Evolutionary conservation across 1,140 invertebrate genomes (phyloP).

Genomic region (Drosophila insularis): DNA sequence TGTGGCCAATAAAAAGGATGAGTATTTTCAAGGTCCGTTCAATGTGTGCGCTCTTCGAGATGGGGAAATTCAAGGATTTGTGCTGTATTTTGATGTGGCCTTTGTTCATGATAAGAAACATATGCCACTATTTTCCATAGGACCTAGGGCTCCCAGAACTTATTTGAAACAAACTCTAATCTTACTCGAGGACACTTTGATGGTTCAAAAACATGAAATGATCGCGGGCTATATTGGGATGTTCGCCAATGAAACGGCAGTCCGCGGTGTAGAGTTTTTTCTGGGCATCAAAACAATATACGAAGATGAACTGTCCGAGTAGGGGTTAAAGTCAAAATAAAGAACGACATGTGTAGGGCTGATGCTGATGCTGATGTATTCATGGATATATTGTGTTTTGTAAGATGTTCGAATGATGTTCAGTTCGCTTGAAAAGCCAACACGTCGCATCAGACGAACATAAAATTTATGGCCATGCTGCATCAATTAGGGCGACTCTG

Average conservation of each 20-base stretch:
- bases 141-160: constrained; percentile 29
- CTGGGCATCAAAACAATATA: constrained; percentile 1
- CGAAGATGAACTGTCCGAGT: not conserved
- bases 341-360: not conserved
- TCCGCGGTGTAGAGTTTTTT: constrained; percentile 40
- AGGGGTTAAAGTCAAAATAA: constrained; percentile 46
- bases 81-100: constrained; percentile 35
- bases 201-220: constrained; percentile 9
- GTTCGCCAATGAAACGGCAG: not conserved
- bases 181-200: constrained; percentile 3
- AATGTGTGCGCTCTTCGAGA: constrained; percentile 6
- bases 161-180: constrained; percentile 44
- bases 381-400: constrained; percentile 49
- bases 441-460: constrained; percentile 48
- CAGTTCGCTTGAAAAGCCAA: constrained; percentile 44
- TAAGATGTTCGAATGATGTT: constrained; percentile 13
- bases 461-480: constrained; percentile 74
- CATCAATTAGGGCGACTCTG: constrained; percentile 73
- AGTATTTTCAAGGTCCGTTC: constrained; percentile 10
- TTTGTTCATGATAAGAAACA: not conserved
- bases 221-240: constrained; percentile 37
- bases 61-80: constrained; percentile 19
- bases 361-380: constrained; percentile 53
- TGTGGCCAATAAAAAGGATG: constrained; percentile 8
- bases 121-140: constrained; percentile 33